Conservation (phyloP, 2,888 invertebrate genomes). For the Cryptus armator region DNA sequence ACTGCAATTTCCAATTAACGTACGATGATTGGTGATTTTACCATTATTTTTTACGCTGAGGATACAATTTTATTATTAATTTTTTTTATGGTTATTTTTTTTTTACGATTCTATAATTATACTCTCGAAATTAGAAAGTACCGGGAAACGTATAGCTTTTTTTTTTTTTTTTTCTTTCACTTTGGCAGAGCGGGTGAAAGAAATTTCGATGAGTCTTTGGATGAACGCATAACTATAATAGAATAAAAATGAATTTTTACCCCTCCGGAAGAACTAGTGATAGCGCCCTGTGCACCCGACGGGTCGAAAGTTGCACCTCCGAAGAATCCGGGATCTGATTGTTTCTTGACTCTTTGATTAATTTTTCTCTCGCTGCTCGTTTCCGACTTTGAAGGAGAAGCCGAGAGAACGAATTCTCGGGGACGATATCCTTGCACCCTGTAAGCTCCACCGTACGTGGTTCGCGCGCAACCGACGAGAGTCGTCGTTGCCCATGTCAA, state of each 20-base stretch:
- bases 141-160: too few relatives aligned
- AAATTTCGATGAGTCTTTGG: too few relatives aligned
- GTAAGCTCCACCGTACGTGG: slow-evolving; percentile 25
- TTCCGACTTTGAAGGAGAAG: neutral
- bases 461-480: slow-evolving; percentile 51
- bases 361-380: neutral
- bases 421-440: slow-evolving; percentile 18
- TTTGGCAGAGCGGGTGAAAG: too few relatives aligned
- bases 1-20: too few relatives aligned
- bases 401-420: slow-evolving; percentile 39
- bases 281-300: slow-evolving; percentile 33
- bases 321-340: slow-evolving; percentile 38
- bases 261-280: slow-evolving; percentile 16
- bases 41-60: neutral
- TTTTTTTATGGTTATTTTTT: neutral
- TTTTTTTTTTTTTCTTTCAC: too few relatives aligned
- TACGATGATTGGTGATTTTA: neutral
- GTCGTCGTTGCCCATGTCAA: slow-evolving; percentile 47
- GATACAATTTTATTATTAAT: neutral
- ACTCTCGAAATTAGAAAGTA: neutral
- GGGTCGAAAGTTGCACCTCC: slow-evolving; percentile 39
- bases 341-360: neutral
- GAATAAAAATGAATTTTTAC: neutral
- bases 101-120: neutral
- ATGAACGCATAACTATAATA: neutral